Evolutionary conservation across 2,888 invertebrate species (phyloP), one percentile per base, ranked within the genome.

Genomic region (Morpho deidamia): DNA sequence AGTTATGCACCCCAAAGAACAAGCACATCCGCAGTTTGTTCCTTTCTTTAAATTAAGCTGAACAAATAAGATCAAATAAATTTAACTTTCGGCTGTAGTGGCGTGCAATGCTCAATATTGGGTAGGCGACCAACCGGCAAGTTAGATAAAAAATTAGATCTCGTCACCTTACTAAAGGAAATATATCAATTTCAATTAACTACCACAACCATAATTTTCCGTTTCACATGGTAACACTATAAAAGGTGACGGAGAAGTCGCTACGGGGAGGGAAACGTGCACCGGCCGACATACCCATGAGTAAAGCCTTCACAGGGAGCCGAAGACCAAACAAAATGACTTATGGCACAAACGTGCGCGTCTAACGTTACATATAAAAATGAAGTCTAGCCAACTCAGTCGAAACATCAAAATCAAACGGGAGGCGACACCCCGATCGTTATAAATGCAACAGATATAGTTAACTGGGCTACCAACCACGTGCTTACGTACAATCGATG

Each of bases 151-250:
- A 55, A 65, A 63, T 52, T 60, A 70, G 73, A 70, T 23, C 23
- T 23, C 83, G 81, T 67, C 85, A 80, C 78, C 67, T 70, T 68
- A 67, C 77, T 81, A 79, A 77, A 71, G 76, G 78, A 78, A 77
- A 78, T 81, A 83, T 82, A 83, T 79, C 77, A 83, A 84, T 86
- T 85, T 86, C 78, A 81, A 83, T 79, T 84, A 86, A 78, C 88
- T 89, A 89, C 84, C 88, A 89, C 88, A 89, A 89, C 88, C 88
- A 83, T 87, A 76, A 76, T 81, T 84, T 80, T 82, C 80, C 73
- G 82, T 79, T 82, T 75, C 61, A 72, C 69, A 75, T 77, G 85
- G 83, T 79, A 85, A 83, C 74, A 69, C 79, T 85, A 83, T 61
- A 66, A 48, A 56, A 60, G 61, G 78, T 72, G 80, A 78, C 81